phyloP scores from a whole-genome alignment of 2,797 vertebrate genomes.

The Hydrocynus forskahlii region DNA sequence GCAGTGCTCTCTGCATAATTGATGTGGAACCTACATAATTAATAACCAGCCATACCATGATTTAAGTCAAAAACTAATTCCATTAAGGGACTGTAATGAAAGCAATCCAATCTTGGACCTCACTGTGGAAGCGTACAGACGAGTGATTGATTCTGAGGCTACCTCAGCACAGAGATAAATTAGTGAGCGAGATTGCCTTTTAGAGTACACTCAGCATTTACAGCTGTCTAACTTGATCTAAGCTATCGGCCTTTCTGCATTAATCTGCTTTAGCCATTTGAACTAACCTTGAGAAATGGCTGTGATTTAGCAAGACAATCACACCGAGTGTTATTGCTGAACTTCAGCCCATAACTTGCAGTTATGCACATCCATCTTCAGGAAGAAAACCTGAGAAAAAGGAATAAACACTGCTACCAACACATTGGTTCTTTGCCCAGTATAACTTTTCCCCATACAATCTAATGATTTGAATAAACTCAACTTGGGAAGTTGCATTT shows the following conservation, averaged over 20 bases:
- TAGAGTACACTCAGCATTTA: constrained; percentile 20
- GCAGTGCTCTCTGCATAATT: too few species aligned
- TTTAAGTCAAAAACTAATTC: constrained; percentile 32
- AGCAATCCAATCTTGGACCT: constrained; percentile 23
- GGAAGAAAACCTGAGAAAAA: neutral
- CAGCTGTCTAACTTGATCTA: neutral
- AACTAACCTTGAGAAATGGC: neutral
- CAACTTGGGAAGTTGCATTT: neutral
- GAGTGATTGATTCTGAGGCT: constrained; percentile 40
- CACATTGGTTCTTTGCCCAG: neutral
- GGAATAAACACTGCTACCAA: neutral
- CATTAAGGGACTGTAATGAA: constrained; percentile 44
- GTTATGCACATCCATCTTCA: neutral
- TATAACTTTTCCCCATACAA: neutral
- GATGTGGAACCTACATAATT: neutral
- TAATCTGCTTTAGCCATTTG: neutral
- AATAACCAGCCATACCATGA: neutral
- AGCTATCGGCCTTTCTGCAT: constrained; percentile 24
- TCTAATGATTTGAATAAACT: neutral
- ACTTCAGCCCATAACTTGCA: neutral
- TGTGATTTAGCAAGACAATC: neutral
- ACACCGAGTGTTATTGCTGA: neutral
- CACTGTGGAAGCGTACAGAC: neutral
- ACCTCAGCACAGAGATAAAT: constrained; percentile 23
- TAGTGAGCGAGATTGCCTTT: neutral